These are phyloP conservation scores for Pristis pectinata DNA, from an alignment of 2,797 vertebrate genomes.

Conservation along the genomic window DNA sequence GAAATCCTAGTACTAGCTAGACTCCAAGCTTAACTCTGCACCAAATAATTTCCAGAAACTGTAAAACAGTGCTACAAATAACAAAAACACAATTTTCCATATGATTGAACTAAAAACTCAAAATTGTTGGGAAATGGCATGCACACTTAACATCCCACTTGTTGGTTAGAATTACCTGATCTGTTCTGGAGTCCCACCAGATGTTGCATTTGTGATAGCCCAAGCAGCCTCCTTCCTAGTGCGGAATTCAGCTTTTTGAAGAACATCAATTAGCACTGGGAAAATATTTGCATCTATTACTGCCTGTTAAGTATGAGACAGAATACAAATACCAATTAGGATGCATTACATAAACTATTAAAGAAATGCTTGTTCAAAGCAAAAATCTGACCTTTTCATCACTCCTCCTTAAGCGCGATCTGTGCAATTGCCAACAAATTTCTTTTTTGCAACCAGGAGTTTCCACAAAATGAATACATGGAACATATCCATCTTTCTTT, in stretches of 20 bases:
- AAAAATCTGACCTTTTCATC: background rate
- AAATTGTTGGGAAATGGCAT: background rate
- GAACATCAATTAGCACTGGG: slow-evolving; percentile 82
- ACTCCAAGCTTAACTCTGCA: no score
- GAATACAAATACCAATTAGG: slow-evolving; percentile 20
- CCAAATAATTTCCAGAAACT: background rate
- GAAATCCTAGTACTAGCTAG: no score
- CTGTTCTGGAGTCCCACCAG: slow-evolving; percentile 79
- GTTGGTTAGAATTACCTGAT: slow-evolving; percentile 57
- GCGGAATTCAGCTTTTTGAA: slow-evolving; percentile 92
- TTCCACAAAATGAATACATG: background rate
- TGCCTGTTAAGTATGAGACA: slow-evolving; percentile 58
- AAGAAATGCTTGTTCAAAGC: background rate
- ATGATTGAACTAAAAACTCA: background rate
- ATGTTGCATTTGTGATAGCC: slow-evolving; percentile 92
- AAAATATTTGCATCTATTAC: slow-evolving; percentile 88
- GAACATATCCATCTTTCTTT: background rate
- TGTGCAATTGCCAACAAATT: no score
- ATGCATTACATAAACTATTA: background rate
- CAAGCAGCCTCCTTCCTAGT: slow-evolving; percentile 93
- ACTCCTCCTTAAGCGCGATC: no score
- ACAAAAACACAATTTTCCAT: background rate
- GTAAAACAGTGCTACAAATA: background rate
- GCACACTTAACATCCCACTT: background rate
- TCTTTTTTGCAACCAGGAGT: background rate